Base-by-base conservation (phyloP, 2,888 invertebrate genomes). In the Phortica magna region DNA sequence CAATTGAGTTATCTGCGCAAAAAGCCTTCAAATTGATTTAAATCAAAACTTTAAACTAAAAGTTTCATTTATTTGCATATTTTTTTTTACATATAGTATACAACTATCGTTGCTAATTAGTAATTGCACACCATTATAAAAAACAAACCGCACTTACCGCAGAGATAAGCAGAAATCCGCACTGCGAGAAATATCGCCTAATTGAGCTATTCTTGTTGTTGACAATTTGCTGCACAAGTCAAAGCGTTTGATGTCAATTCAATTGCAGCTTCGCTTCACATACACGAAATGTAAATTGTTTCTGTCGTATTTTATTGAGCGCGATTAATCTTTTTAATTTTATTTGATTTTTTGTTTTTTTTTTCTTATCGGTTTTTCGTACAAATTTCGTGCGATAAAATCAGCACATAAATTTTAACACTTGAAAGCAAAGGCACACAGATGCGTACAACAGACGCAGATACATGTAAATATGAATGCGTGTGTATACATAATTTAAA, bases 361-460 rank as follows among this genome's bases (percentile, higher is more conserved):
- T 67, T 57, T 7, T 65, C 39, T 65, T 22, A 4, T 12, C 41
- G 22, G 19, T 65, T 71, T 55, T 31, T 55, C 2, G 22, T 31
- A 71, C 70, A 71, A 71, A 71, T 31, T 53, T 71, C 70, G 48
- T 71, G 17, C 10, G 70, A 71, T 71, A 48, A 71, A 55, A 71
- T 71, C 55, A 71, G 55, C 70, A 71, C 70, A 71, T 71, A 71
- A 71, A 71, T 71, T 55, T 71, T 43, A 53, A 71, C 68, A 68
- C 68, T 68, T 68, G 68, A 61, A 19, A 39, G 31, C 64, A 31
- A 55, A 65, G 31, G 41, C 41, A 65, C 31, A 41, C 39, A 14
- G 19, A 19, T 19, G 22, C 19, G 22, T 17, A 59, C 59, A 59
- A 31, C 59, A 59, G 22, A 64, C 31, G 64, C 64, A 10, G 14